Base-by-base conservation (phyloP, 2,888 invertebrate species). In the Podotricha telesiphe region DNA sequence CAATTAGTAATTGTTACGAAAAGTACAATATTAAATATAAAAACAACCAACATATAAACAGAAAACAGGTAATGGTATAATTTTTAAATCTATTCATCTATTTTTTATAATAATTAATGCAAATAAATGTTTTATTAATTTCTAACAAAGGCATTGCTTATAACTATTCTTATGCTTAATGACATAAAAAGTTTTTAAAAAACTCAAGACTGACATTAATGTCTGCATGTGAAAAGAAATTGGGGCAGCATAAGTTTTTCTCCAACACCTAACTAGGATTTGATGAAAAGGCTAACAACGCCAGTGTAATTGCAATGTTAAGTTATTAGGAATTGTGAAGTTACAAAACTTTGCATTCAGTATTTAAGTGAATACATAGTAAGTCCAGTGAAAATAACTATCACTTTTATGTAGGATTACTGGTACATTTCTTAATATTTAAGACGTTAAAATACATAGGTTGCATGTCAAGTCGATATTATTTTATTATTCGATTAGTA, bases 231-330 rank as follows among this genome's bases (percentile, higher is more conserved):
- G 17, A 34, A 62, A 62, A 62, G 48, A 28, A 55, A 45, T 42
- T 53, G 42, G 53, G 51, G 64, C 53, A 28, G 19, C 42, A 37
- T 65, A 65, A 65, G 40, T 47, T 34, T 47, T 45, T 42, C 55
- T 47, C n/a, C 47, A 56, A 47, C 47, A 37, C 56, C 56, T 45
- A 15, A 47, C 56, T 65, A 65, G 55, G 47, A 56, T 65, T 45
- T 47, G 40, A 22, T 56, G 56, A 45, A 62, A 62, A 53, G 47
- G 45, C 37, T 34, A 13, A 20, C 42, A 19, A 37, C 56, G 19
- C 17, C 13, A 40, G 58, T 34, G 34, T 37, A 68, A 68, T 56
- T 34, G 48, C 48, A 34, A 34, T 50, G 15, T 65, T 59, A 53
- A 11, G 40, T 65, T 45, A 58, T 51, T 55, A 51, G 37, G 45